phyloP scores from a whole-genome alignment of 2,797 vertebrate genomes.

The Spheniscus humboldti region DNA sequence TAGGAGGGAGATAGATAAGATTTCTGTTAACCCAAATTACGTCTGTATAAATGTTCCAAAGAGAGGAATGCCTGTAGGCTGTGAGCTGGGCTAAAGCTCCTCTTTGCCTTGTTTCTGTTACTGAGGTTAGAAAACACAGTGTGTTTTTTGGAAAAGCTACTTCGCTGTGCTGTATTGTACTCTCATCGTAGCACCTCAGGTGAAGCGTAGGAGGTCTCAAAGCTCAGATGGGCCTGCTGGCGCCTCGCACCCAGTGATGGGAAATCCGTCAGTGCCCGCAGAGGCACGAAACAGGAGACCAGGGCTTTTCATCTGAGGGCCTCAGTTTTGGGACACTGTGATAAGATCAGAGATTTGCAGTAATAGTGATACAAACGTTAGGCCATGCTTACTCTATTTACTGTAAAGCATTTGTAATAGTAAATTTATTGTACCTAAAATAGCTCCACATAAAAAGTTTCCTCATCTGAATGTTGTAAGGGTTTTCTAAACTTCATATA shows the following conservation, averaged over 20 bases:
- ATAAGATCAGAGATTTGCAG: not conserved
- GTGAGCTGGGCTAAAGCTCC: not conserved
- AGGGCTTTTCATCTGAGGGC: not conserved
- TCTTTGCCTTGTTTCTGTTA: not conserved
- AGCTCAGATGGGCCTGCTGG: not conserved
- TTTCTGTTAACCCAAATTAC: not conserved
- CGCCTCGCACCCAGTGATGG: not conserved
- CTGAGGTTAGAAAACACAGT: not conserved
- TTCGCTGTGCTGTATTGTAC: fast-evolving
- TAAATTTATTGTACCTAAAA: not conserved
- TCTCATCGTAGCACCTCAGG: not conserved
- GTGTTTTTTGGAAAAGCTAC: not conserved
- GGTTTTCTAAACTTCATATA: not conserved
- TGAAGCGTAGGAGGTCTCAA: not conserved
- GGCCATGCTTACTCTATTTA: not conserved
- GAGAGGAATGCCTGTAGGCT: not conserved
- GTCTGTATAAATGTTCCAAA: not conserved
- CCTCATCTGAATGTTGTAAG: not conserved
- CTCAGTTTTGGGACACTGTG: not conserved
- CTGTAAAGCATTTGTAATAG: not conserved
- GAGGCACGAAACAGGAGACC: not conserved
- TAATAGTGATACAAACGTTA: not conserved
- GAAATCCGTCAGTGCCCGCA: not conserved
- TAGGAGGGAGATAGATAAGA: not conserved
- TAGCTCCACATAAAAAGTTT: not conserved